Evolutionary conservation across 2,888 invertebrate species (phyloP).

Genomic region (Cephalotes varians): DNA sequence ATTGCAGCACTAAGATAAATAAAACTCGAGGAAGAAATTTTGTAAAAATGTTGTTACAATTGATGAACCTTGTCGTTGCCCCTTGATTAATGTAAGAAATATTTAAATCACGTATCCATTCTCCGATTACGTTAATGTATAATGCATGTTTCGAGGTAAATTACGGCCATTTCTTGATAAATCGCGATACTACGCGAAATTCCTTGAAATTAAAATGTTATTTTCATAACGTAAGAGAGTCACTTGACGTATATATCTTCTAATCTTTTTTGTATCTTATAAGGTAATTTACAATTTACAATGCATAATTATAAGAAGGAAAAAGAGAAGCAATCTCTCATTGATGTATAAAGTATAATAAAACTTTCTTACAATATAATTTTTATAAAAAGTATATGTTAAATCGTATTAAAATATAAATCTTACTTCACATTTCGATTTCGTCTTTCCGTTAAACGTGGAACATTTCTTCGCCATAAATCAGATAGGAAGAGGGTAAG

Average conservation of each 20-base stretch:
- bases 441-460: constrained; percentile 14
- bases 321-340: background rate
- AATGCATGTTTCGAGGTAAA: constrained; percentile 35
- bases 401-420: background rate
- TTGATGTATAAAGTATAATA: background rate
- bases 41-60: constrained; percentile 35
- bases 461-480: background rate
- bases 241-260: background rate
- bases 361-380: background rate
- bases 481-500: constrained; percentile 1
- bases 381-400: background rate
- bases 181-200: constrained; percentile 31
- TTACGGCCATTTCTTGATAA: constrained; percentile 29
- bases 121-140: constrained; percentile 46
- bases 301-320: background rate
- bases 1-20: constrained; percentile 2
- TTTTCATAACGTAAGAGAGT: background rate
- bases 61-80: constrained; percentile 26
- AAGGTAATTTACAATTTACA: background rate
- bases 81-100: constrained; percentile 49
- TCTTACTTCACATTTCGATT: background rate
- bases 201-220: constrained; percentile 6
- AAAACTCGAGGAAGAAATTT: constrained; percentile 13
- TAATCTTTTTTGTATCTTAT: background rate
- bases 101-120: constrained; percentile 36